phyloP scores from a whole-genome alignment of 2,113 vertebrate species.

The Phyllostomus discolor region DNA sequence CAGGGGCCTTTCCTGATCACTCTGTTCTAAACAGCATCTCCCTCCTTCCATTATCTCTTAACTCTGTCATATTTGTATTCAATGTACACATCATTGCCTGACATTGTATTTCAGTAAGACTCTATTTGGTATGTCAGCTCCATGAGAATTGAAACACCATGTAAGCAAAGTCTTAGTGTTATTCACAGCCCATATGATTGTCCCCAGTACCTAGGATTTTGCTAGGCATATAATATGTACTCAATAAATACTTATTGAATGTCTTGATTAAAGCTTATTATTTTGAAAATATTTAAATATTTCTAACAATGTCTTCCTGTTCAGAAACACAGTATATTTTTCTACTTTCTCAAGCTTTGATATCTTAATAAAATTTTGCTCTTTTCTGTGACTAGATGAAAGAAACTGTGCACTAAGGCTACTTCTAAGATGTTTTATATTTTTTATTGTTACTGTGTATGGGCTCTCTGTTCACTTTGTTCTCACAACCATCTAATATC shows the following conservation, averaged over 20 bases:
- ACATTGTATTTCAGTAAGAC: neutral
- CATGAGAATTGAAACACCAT: neutral
- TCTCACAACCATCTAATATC: neutral
- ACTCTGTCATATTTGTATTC: neutral
- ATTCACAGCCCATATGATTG: neutral
- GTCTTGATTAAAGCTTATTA: neutral
- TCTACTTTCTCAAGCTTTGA: conserved; percentile 12
- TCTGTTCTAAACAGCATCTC: neutral
- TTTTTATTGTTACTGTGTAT: neutral
- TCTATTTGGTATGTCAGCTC: neutral
- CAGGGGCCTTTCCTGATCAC: neutral
- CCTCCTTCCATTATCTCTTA: neutral
- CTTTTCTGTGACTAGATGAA: neutral
- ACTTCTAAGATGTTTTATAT: neutral
- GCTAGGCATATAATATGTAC: neutral
- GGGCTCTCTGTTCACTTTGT: neutral
- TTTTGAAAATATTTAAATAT: conserved; percentile 11
- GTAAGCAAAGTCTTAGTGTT: neutral
- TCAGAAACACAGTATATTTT: neutral
- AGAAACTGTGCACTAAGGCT: neutral
- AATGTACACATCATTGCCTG: neutral
- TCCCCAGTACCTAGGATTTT: neutral
- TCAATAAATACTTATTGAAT: neutral
- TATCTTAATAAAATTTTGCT: neutral
- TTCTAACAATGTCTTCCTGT: neutral